Base-by-base conservation (phyloP, 2,888 invertebrate genomes). In the Plagodis dolabraria region DNA sequence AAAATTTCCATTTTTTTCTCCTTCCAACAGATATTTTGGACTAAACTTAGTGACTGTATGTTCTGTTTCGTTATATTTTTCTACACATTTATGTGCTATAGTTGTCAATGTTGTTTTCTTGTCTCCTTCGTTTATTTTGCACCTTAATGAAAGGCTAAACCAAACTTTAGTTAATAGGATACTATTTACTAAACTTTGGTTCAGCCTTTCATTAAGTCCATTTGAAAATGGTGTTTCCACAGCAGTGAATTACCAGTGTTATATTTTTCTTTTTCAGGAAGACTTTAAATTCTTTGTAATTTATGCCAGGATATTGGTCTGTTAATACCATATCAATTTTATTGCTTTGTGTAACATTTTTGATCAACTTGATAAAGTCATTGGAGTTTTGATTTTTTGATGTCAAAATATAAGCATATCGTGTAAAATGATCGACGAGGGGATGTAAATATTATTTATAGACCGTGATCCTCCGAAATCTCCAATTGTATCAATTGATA, bases 41-140 rank as follows among this genome's bases (percentile, higher is more conserved):
- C 75, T 55, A 61, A 65, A 76, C 6, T 60, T 61, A 6, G 75
- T 76, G 1, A 77, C 72, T 49, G 72, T 66, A 42, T 76, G 74
- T 53, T 71, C 69, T 12, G 74, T 72, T 53, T 68, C 63, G 57
- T 71, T 72, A 54, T 74, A 72, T 64, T 65, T 75, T 38, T 69
- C 8, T 10, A 68, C 63, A 66, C 74, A 78, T 44, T 72, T 44
- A 0, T 71, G 69, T 8, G 75, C 76, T 51, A 78, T 70, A 8
- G 75, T 77, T 44, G 75, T 72, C 75, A 74, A 77, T 11, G 75
- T 69, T n/a, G 6, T 63, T 59, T 72, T 74, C 11, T 59, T 60
- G 0, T 63, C 48, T 10, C 53, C 57, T 65, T 75, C 72, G 56
- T 76, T 76, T 54, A 75, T 67, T 54, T 63, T 69, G 47, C 74